Evolutionary conservation across 2,888 invertebrate genomes (phyloP).

Genomic region (Plagodis pulveraria): DNA sequence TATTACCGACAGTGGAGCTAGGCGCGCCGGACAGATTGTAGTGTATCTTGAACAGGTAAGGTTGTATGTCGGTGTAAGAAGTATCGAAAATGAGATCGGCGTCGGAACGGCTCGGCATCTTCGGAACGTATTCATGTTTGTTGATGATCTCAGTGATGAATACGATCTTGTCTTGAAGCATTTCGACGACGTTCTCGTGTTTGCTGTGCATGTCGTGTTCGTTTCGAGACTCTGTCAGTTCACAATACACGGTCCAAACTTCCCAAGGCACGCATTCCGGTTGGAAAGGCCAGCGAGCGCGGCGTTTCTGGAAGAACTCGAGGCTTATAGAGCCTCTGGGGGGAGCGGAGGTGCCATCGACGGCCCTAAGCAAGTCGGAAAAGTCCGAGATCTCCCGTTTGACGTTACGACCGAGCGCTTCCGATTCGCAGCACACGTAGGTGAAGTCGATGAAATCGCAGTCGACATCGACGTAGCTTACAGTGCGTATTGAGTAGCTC

Average conservation of each 20-base stretch:
- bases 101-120: slow-evolving; percentile 96
- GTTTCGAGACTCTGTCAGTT: slow-evolving; percentile 93
- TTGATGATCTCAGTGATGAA: slow-evolving; percentile 98
- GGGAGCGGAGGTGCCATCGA: slow-evolving; percentile 84
- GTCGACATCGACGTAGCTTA: slow-evolving; percentile 98
- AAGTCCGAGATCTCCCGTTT: slow-evolving; percentile 91
- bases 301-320: slow-evolving; percentile 97
- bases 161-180: slow-evolving; percentile 96
- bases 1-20: slow-evolving; percentile 92
- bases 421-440: slow-evolving; percentile 97
- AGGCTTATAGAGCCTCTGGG: slow-evolving; percentile 95
- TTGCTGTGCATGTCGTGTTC: slow-evolving; percentile 95
- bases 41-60: slow-evolving; percentile 97
- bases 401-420: slow-evolving; percentile 88
- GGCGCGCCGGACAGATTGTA: slow-evolving; percentile 92
- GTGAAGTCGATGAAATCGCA: slow-evolving; percentile 99
- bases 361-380: slow-evolving; percentile 90
- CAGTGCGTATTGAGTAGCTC: slow-evolving; percentile 97
- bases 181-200: slow-evolving; percentile 94
- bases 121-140: slow-evolving; percentile 97
- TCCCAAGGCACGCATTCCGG: slow-evolving; percentile 99
- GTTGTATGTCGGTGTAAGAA: slow-evolving; percentile 96
- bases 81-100: slow-evolving; percentile 98
- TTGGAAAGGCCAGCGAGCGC: slow-evolving; percentile 95
- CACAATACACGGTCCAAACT: slow-evolving; percentile 97